Evolutionary conservation across 1,140 invertebrate genomes (phyloP).

Genomic region (Anastrepha ludens): DNA sequence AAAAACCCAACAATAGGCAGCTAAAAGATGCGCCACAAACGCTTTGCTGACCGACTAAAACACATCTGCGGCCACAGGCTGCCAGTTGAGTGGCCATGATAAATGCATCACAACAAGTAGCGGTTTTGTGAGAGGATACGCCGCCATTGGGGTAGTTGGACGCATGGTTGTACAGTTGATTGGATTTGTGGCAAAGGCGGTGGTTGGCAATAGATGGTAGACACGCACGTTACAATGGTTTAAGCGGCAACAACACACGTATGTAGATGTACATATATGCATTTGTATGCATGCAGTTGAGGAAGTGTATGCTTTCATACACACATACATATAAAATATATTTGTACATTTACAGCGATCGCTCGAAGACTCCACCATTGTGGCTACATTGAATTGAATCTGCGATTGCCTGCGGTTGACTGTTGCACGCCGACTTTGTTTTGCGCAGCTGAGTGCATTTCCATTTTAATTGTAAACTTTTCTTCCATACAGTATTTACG

Average conservation of each 20-base stretch:
- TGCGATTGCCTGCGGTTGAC: neutral
- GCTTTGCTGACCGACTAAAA: neutral
- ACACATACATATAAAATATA: neutral
- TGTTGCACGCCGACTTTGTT: neutral
- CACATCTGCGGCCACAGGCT: neutral
- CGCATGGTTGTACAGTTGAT: neutral
- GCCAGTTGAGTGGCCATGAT: neutral
- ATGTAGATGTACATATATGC: neutral
- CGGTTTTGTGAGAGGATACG: neutral
- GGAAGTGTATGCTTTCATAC: neutral
- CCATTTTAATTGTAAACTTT: no score
- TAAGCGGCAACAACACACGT: neutral
- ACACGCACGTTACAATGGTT: neutral
- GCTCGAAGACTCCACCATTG: neutral
- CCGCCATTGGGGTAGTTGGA: neutral
- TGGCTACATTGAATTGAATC: neutral
- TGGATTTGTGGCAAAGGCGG: slow-evolving; percentile 8
- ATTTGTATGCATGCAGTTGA: neutral
- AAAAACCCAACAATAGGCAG: neutral
- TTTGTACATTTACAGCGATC: neutral
- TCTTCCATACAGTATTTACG: no score
- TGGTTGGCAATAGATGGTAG: neutral
- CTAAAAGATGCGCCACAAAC: neutral
- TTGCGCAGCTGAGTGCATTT: neutral
- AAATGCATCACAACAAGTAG: neutral